These are phyloP conservation scores for Balaeniceps rex DNA, from an alignment of 2,113 vertebrate species.

Conservation along the genomic window DNA sequence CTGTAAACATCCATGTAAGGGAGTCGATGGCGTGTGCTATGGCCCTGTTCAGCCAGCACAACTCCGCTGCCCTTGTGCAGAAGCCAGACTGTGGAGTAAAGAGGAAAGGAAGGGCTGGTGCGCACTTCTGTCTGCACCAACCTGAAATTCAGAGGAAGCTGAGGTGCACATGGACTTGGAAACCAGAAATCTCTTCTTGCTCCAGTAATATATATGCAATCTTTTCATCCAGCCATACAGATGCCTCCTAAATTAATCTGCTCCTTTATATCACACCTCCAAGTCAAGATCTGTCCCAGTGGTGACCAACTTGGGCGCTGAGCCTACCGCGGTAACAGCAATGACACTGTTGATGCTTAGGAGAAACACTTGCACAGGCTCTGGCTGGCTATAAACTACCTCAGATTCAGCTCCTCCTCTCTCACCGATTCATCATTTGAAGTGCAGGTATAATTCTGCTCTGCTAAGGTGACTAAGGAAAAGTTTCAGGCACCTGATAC, in stretches of 20 bases:
- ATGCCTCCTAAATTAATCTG: neutral
- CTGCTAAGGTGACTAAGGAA: neutral
- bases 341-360: neutral
- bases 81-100: neutral
- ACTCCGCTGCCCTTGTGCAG: neutral
- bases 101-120: neutral
- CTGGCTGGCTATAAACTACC: neutral
- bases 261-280: neutral
- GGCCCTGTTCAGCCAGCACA: neutral
- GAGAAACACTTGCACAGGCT: neutral
- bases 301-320: neutral
- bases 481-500: neutral
- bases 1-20: neutral
- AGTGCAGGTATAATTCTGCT: neutral
- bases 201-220: neutral
- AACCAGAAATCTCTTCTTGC: neutral
- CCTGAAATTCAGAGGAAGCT: neutral
- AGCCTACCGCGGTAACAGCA: neutral
- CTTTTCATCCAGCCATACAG: neutral
- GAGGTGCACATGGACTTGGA: neutral
- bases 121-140: rapidly evolving
- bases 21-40: rapidly evolving
- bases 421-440: neutral
- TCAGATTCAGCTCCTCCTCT: neutral
- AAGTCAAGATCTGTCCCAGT: neutral